Percentiles rank a stretch among this genome's conserved stretches.
These are phyloP conservation scores for Forbesichthys agassizii DNA, from an alignment of 2,113 vertebrate genomes.

Conservation along the genomic window DNA sequence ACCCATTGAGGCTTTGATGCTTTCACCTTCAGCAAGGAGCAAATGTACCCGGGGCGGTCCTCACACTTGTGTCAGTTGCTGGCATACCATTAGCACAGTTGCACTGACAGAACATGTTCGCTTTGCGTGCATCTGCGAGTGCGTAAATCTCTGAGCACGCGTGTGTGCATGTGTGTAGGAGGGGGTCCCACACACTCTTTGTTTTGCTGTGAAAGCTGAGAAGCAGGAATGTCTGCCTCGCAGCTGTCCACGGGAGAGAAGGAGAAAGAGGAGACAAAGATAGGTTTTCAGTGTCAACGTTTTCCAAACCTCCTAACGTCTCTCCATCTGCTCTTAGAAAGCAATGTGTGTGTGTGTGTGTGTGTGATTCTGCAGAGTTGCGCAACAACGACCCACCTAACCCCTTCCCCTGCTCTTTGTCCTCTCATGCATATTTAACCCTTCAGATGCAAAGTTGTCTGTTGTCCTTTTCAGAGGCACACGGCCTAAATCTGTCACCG, in stretches of 20 bases:
- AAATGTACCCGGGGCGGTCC: constrained; percentile 25
- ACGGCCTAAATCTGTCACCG: constrained; percentile 62
- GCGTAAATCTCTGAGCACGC: neutral
- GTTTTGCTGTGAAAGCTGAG: constrained; percentile 73
- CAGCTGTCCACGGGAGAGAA: constrained; percentile 67
- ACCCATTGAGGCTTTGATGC: neutral
- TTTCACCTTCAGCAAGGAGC: constrained; percentile 63
- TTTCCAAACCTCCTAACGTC: constrained; percentile 55
- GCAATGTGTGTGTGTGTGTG: constrained; percentile 12
- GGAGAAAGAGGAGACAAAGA: constrained; percentile 22
- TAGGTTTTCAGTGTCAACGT: constrained; percentile 41
- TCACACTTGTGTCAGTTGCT: constrained; percentile 31
- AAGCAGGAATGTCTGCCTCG: constrained; percentile 75
- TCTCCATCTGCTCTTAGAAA: constrained; percentile 65
- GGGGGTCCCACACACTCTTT: constrained; percentile 66
- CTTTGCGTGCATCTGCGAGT: neutral
- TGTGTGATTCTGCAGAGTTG: constrained; percentile 47
- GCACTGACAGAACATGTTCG: constrained; percentile 46
- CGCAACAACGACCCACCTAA: constrained; percentile 50
- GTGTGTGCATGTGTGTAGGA: constrained; percentile 55
- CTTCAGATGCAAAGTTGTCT: constrained; percentile 71
- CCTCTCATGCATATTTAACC: constrained; percentile 69
- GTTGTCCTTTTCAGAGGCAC: constrained; percentile 58
- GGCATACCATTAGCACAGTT: constrained; percentile 61
- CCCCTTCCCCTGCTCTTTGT: constrained; percentile 34